Evolutionary conservation across 2,113 vertebrate species (phyloP).

Genomic region (Isurus oxyrinchus): DNA sequence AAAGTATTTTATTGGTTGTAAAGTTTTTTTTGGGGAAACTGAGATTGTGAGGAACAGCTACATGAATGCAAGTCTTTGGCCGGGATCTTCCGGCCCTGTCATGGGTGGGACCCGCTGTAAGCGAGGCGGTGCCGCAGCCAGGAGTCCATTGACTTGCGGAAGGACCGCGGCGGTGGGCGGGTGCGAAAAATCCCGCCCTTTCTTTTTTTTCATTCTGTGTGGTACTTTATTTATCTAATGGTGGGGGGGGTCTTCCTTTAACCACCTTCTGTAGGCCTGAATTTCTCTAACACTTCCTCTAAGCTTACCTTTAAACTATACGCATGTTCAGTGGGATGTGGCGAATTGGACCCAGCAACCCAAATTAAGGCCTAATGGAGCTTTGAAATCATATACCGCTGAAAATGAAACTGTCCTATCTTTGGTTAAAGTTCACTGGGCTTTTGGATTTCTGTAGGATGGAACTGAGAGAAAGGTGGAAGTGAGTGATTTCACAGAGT

Average conservation of each 20-base stretch:
- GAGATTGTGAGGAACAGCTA: neutral
- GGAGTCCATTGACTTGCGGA: too few relatives aligned
- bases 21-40: neutral
- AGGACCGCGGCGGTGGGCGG: too few relatives aligned
- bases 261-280: neutral
- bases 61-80: too few relatives aligned
- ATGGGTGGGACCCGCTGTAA: too few relatives aligned
- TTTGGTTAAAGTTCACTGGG: neutral
- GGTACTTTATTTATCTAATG: neutral
- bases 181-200: neutral
- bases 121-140: too few relatives aligned
- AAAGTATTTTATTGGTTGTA: neutral
- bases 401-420: neutral
- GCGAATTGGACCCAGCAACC: neutral
- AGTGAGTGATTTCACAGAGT: neutral
- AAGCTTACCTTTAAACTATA: neutral
- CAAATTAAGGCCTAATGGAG: neutral
- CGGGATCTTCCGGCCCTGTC: too few relatives aligned
- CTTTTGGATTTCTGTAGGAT: neutral
- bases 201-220: neutral
- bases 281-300: neutral
- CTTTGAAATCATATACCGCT: neutral
- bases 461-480: neutral
- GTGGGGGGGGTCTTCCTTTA: neutral
- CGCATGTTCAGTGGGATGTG: neutral